Percentiles rank a stretch among this genome's conserved stretches.
These are phyloP conservation scores for Melolontha melolontha DNA, from an alignment of 2,888 invertebrate species.

Conservation along the genomic window DNA sequence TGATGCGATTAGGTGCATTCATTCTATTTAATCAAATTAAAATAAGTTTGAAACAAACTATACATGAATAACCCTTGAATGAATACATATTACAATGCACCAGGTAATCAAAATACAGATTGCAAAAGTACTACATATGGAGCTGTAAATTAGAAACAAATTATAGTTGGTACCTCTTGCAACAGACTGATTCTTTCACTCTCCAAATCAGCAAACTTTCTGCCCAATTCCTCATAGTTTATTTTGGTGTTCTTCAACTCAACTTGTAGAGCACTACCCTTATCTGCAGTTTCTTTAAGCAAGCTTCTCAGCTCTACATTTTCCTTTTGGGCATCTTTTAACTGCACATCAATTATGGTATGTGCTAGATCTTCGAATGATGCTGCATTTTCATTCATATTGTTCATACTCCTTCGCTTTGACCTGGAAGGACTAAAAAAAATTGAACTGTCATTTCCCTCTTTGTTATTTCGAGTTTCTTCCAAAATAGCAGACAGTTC, in stretches of 20 bases:
- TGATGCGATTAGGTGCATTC: too few species aligned
- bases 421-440: constrained; percentile 48
- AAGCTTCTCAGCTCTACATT: constrained; percentile 52
- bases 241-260: constrained; percentile 34
- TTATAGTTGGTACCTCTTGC: constrained; percentile 36
- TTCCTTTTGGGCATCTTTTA: constrained; percentile 60
- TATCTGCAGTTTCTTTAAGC: constrained; percentile 44
- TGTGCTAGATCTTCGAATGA: constrained; percentile 60
- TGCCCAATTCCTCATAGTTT: constrained; percentile 37
- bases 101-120: too few species aligned
- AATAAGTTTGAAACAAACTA: too few species aligned
- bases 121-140: too few species aligned
- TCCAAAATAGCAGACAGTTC: constrained; percentile 66
- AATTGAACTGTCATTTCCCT: constrained; percentile 53
- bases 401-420: constrained; percentile 26
- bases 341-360: constrained; percentile 63
- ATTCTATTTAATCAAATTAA: too few species aligned
- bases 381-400: constrained; percentile 29
- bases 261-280: constrained; percentile 34
- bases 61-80: too few species aligned
- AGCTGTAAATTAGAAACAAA: too few species aligned
- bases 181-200: constrained; percentile 39
- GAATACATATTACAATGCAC: too few species aligned
- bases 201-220: constrained; percentile 40
- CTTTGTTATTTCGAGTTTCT: constrained; percentile 55